Conservation (phyloP, 2,113 vertebrate species). For the Barnardius zonarius region DNA sequence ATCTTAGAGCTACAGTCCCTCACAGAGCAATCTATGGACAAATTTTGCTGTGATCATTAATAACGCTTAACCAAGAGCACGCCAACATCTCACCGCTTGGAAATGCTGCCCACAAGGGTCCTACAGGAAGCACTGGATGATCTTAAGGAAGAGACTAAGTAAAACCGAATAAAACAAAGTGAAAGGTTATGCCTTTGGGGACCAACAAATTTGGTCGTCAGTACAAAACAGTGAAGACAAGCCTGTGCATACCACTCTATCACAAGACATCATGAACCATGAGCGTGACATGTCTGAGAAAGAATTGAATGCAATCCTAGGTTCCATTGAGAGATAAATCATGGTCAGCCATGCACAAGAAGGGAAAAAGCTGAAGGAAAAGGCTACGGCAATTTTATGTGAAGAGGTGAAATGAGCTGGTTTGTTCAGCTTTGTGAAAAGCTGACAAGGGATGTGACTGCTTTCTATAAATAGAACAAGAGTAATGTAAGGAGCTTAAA, state of each 20-base stretch:
- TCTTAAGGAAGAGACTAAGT: background rate
- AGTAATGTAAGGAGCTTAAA: background rate
- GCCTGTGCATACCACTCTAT: background rate
- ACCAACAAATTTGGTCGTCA: conserved; percentile 11
- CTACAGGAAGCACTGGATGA: background rate
- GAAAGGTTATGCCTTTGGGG: conserved; percentile 2
- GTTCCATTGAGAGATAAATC: background rate
- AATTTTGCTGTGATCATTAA: background rate
- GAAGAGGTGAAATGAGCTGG: background rate
- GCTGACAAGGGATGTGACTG: background rate
- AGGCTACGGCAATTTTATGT: background rate
- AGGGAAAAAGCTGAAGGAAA: background rate
- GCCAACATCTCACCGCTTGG: background rate
- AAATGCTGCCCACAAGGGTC: background rate
- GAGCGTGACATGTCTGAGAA: background rate
- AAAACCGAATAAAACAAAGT: background rate
- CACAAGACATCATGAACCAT: background rate
- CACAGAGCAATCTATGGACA: background rate
- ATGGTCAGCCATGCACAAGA: background rate
- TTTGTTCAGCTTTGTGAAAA: background rate
- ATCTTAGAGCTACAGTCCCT: background rate
- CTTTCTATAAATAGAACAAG: background rate
- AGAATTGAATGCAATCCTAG: background rate
- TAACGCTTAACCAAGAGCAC: background rate
- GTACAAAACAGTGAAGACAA: conserved; percentile 12